Base-by-base conservation (phyloP, 2,797 vertebrate genomes). In the Anomalospiza imberbis region DNA sequence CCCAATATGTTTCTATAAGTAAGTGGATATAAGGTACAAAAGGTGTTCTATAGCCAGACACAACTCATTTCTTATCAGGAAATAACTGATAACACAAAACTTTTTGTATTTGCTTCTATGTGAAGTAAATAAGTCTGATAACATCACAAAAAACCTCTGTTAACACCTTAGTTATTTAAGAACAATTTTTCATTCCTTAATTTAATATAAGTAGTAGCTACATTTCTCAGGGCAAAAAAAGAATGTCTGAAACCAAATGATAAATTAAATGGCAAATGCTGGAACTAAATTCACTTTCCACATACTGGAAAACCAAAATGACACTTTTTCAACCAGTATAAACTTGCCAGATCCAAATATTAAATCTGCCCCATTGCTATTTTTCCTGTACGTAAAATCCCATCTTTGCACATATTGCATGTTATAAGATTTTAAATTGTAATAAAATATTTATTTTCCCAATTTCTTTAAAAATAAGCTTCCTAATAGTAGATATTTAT, bases 401-500 rank as follows among this genome's bases (percentile, higher is more conserved):
- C 80, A 62, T 57, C 82, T 97, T 95, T 91, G 95, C 42, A 94
- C 42, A 94, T 89, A 97, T n/a, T 86, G 73, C 73, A 91, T 77
- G 44, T 54, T 95, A 68, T 63, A 96, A 92, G 44, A 71, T 92
- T 97, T 92, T 76, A 97, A 93, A 95, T 79, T 92, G 80, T 81
- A 97, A 91, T 94, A 94, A 94, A 96, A 92, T 24, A 90, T 94
- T 95, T 85, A 7, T 92, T 94, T 94, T 93, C 91, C 89, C 92
- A 93, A 93, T 94, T 94, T 96, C 38, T 96, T 96, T 92, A 38
- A 97, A 97, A 96, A 90, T 94, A 96, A 94, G 54, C 80, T 96
- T 97, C 95, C 89, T 91, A 96, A 94, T 87, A 63, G 85, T 82
- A 95, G 73, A 60, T 83, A 96, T 97, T 98, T 97, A 97, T 97